Evolutionary conservation across 1,140 invertebrate genomes (phyloP).

Genomic region (Nasonia longicornis): DNA sequence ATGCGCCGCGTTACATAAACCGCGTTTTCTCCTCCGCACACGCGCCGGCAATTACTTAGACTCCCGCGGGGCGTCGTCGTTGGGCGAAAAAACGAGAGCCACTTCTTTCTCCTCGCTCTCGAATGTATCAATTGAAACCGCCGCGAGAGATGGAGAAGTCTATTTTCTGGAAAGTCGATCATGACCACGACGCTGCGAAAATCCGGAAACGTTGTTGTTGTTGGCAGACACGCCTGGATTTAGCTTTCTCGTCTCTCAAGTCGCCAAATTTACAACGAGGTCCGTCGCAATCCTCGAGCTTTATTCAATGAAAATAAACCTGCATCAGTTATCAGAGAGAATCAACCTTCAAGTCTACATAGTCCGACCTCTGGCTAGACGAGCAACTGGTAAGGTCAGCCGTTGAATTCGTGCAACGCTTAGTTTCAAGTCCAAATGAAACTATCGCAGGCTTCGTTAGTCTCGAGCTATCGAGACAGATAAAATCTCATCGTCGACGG

Average conservation of each 20-base stretch:
- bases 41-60: background rate
- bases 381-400: no score
- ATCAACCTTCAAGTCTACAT: no score
- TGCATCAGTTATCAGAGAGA: no score
- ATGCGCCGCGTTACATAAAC: background rate
- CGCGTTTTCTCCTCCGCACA: background rate
- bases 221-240: no score
- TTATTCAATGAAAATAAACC: no score
- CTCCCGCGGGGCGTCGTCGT: background rate
- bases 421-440: background rate
- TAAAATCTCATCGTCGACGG: no score
- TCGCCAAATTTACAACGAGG: background rate
- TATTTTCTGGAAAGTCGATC: slow-evolving; percentile 38
- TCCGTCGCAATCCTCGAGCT: background rate
- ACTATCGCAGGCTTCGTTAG: background rate
- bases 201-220: no score
- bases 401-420: no score
- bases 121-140: background rate
- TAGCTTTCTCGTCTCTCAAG: background rate
- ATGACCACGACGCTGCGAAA: slow-evolving; percentile 10
- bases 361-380: no score
- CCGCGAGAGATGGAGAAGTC: background rate
- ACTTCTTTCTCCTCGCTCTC: slow-evolving; percentile 9
- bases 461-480: background rate
- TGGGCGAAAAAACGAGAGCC: background rate